phyloP scores from a whole-genome alignment of 2,888 invertebrate genomes.

The Microctonus hyperodae region DNA sequence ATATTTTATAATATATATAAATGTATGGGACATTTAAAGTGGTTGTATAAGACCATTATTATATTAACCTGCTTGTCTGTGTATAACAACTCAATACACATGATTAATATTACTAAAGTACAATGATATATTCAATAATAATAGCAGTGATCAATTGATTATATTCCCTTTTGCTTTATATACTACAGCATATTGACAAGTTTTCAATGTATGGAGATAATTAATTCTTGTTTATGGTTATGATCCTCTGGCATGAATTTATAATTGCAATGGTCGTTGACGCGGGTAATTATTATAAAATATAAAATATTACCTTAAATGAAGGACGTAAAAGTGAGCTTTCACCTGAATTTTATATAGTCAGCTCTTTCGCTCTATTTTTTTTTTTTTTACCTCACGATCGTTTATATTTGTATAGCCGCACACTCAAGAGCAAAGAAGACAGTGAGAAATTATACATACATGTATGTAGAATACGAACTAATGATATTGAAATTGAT shows the following conservation, averaged over 20 bases:
- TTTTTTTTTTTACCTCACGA: not conserved
- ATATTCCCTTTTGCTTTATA: not conserved
- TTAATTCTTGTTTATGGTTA: constrained; percentile 17
- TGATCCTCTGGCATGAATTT: constrained; percentile 10
- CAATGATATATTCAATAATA: constrained; percentile 14
- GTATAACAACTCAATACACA: constrained; percentile 14
- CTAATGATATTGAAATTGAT: constrained; percentile 60
- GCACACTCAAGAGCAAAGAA: constrained; percentile 12
- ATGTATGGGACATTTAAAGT: not conserved
- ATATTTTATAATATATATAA: not conserved
- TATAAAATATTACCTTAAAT: constrained; percentile 33
- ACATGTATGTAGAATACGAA: constrained; percentile 37
- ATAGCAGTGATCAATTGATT: not conserved
- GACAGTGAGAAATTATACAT: not conserved
- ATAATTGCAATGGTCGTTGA: constrained; percentile 36
- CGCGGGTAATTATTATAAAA: constrained; percentile 38
- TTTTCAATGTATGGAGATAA: constrained; percentile 6
- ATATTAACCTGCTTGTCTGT: constrained; percentile 2
- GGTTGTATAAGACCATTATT: constrained; percentile 15
- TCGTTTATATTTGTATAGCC: not conserved
- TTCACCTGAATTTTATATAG: constrained; percentile 33
- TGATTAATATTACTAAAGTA: constrained; percentile 6
- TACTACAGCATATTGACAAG: not conserved
- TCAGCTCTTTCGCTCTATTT: constrained; percentile 4
- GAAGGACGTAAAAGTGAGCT: constrained; percentile 27